A percentile compares a stretch with the other conserved stretches of the same genome.
Evolutionary conservation across 1,140 invertebrate genomes (phyloP).

Genomic region (Drosophila pseudoobscura): DNA sequence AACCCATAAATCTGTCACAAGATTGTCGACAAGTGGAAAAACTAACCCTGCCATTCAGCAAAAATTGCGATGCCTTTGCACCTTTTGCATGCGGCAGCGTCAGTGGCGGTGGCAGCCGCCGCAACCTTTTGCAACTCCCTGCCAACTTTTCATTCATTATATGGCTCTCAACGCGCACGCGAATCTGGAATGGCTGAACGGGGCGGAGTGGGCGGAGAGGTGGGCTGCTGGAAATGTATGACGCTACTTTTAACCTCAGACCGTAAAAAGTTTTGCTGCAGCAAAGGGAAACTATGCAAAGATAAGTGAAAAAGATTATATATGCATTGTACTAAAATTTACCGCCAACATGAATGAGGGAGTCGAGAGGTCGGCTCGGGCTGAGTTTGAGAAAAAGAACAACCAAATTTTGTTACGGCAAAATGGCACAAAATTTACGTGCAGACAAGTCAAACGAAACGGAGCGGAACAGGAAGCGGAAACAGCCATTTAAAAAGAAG

Average conservation of each 20-base stretch:
- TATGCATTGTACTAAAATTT: slow-evolving; percentile 79
- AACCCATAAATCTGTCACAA: slow-evolving; percentile 75
- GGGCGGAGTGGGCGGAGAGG: background rate
- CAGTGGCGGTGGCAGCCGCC: slow-evolving; percentile 16
- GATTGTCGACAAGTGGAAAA: slow-evolving; percentile 68
- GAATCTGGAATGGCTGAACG: slow-evolving; percentile 20
- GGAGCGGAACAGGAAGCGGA: slow-evolving; percentile 62
- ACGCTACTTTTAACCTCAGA: slow-evolving; percentile 71
- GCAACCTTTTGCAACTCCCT: slow-evolving; percentile 45
- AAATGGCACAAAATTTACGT: slow-evolving; percentile 70
- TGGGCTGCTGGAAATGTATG: slow-evolving; percentile 58
- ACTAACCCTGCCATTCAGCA: slow-evolving; percentile 60
- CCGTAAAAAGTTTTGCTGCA: slow-evolving; percentile 62
- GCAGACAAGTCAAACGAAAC: slow-evolving; percentile 72
- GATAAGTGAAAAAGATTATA: slow-evolving; percentile 81
- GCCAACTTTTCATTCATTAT: slow-evolving; percentile 64
- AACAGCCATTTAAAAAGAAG: slow-evolving; percentile 70
- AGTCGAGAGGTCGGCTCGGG: background rate
- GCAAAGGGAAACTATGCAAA: slow-evolving; percentile 70
- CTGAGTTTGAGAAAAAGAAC: slow-evolving; percentile 10
- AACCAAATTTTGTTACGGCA: slow-evolving; percentile 29
- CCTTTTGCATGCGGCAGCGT: slow-evolving; percentile 33
- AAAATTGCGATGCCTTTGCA: slow-evolving; percentile 54
- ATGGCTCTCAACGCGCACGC: slow-evolving; percentile 41
- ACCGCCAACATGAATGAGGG: slow-evolving; percentile 64